Conservation (phyloP, 2,888 invertebrate species). For the Cosmia trapezina region DNA sequence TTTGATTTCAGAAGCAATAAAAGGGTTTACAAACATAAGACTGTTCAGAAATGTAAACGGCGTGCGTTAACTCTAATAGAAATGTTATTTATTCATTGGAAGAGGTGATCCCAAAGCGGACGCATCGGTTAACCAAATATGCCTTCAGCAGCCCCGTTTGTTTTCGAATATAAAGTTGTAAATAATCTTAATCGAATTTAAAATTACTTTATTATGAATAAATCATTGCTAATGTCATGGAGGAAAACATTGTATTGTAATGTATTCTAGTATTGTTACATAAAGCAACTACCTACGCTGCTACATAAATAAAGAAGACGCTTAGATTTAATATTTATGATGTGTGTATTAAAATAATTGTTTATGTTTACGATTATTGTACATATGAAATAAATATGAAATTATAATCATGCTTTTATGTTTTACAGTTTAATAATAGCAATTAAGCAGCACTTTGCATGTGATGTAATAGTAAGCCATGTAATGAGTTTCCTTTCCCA, state of each 20-base stretch:
- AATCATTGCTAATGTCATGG: slow-evolving; percentile 53
- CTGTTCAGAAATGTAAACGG: slow-evolving; percentile 51
- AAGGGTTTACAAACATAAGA: slow-evolving; percentile 54
- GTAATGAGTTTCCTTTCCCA: slow-evolving; percentile 38
- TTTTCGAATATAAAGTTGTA: slow-evolving; percentile 51
- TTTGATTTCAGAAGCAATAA: slow-evolving; percentile 39
- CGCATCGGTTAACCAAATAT: slow-evolving; percentile 69
- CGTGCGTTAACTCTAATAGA: slow-evolving; percentile 55
- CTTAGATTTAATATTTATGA: slow-evolving; percentile 35
- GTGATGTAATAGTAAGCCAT: slow-evolving; percentile 21
- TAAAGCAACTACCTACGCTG: slow-evolving; percentile 15
- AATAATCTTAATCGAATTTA: slow-evolving; percentile 62
- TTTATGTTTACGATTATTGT: slow-evolving; percentile 32
- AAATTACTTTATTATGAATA: slow-evolving; percentile 62
- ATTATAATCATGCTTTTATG: slow-evolving; percentile 24
- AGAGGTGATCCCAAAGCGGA: slow-evolving; percentile 64
- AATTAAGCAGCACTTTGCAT: slow-evolving; percentile 34
- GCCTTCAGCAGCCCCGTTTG: slow-evolving; percentile 69
- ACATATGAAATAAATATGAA: slow-evolving; percentile 34
- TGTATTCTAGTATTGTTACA: slow-evolving; percentile 17
- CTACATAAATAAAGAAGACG: slow-evolving; percentile 13
- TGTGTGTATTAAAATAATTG: slow-evolving; percentile 34
- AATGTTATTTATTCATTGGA: slow-evolving; percentile 75
- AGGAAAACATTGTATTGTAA: slow-evolving; percentile 20
- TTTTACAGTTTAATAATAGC: slow-evolving; percentile 36